phyloP scores from a whole-genome alignment of 2,797 vertebrate genomes.

The Xenopus petersii region DNA sequence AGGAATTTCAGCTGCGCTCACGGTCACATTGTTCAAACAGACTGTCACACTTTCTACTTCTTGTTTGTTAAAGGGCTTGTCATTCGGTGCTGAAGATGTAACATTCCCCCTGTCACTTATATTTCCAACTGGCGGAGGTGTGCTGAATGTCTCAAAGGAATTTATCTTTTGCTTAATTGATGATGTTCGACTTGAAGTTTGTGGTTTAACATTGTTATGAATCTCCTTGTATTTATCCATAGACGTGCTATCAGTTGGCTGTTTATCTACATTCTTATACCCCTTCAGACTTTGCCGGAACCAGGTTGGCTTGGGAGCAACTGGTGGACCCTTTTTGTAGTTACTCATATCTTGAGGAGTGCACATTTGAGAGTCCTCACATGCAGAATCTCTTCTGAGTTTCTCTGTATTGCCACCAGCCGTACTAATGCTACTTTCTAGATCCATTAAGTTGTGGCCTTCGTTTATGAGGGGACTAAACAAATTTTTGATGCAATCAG shows the following conservation, averaged over 20 bases:
- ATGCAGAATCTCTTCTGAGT: conserved; percentile 49
- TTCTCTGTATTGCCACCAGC: conserved; percentile 34
- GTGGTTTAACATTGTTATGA: conserved; percentile 30
- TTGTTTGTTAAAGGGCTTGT: conserved; percentile 48
- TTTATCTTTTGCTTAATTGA: conserved; percentile 87
- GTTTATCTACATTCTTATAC: conserved; percentile 64
- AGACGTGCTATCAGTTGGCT: conserved; percentile 31
- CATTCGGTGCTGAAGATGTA: conserved; percentile 51
- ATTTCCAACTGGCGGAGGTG: conserved; percentile 64
- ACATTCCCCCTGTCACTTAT: conserved; percentile 52
- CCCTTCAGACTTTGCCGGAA: conserved; percentile 83
- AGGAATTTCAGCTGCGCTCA: conserved; percentile 32
- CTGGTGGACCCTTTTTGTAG: conserved; percentile 81
- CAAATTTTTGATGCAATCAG: conserved; percentile 72
- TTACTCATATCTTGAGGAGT: conserved; percentile 52
- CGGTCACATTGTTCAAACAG: conserved; percentile 15
- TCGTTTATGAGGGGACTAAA: conserved; percentile 71
- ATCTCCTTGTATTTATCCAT: conserved; percentile 7
- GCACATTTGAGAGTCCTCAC: conserved; percentile 43
- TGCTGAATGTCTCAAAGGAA: conserved; percentile 86
- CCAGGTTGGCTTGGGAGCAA: conserved; percentile 90
- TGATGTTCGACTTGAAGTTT: conserved; percentile 56
- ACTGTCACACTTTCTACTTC: conserved; percentile 38
- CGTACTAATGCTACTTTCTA: conserved; percentile 46
- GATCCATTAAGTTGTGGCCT: conserved; percentile 50